Base-by-base conservation (phyloP, 53 echinoderm and acorn worm genomes). In the Paelopatides confundens region DNA sequence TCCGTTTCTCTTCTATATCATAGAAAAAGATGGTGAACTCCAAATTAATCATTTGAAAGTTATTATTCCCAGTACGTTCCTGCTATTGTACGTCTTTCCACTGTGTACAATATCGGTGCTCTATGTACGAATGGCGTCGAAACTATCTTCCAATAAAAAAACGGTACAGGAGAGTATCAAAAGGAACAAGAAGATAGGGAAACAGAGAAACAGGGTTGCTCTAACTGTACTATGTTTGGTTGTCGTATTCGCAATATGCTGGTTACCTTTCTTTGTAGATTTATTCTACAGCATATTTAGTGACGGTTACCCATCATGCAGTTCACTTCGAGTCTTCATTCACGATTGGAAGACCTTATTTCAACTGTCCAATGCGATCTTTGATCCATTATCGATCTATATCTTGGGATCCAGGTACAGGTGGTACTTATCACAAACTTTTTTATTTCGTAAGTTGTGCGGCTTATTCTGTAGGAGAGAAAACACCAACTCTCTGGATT, bases 201-300 rank as follows among this genome's bases (percentile, higher is more conserved):
- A 74, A 74, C 74, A 74, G 28, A 74, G 74, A 74, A 74, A 74
- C 46, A 74, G 74, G 27, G 46, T 26, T 0, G 74, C 74, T 40
- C 15, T 74, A 3, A 74, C 29, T 33, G 47, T 74, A 17, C 1
- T 74, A 5, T 46, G 7, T 74, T 74, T 74, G 36, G 74, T 74
- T 2, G 27, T 46, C n/a, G 8, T 74, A 13, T 74, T 74, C 39
- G 74, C 74, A 5, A 46, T 74, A 11, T 74, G 74, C 14, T 74
- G 74, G 74, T 37, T 40, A 4, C 74, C 74, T 1, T 46, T 46
- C 24, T 71, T 38, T 6, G 12, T 40, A 3, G 47, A 40, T 21
- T 21, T 46, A 28, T n/a, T 71, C 14, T 11, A 11, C 37, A 3
- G 0, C 27, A 23, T 29, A 3, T 46, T 26, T 17, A 6, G 15